Percentiles rank a stretch among this genome's conserved stretches.
Conservation (phyloP, 2,797 vertebrate genomes). For the Linurgus olivaceus region DNA sequence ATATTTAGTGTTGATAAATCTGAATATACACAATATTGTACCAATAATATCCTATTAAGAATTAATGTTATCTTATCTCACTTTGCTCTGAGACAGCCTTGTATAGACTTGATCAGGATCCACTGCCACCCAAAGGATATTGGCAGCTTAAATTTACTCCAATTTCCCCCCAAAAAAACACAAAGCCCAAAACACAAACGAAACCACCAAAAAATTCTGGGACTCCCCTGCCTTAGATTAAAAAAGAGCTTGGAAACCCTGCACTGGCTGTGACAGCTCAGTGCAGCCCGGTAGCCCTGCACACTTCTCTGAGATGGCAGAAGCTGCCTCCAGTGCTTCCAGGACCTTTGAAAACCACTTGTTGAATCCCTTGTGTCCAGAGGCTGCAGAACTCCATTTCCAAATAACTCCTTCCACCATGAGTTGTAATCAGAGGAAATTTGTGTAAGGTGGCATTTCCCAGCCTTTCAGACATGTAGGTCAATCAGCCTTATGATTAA, state of each 20-base stretch:
- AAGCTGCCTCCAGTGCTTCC: not conserved
- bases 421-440: not conserved
- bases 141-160: not conserved
- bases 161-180: not conserved
- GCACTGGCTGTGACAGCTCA: not conserved
- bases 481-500: slow-evolving; percentile 32
- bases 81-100: not conserved
- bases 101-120: not conserved
- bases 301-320: not conserved
- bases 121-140: not conserved
- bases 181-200: not conserved
- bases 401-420: not conserved
- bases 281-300: not conserved
- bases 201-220: not conserved
- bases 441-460: not conserved
- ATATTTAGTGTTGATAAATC: not conserved
- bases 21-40: not conserved
- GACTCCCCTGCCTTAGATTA: fast-evolving
- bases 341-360: not conserved
- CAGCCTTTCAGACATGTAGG: not conserved
- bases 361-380: not conserved
- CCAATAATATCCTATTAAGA: not conserved
- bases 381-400: not conserved
- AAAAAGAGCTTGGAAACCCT: not conserved
- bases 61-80: not conserved